These are phyloP conservation scores for Pterocles orientalis DNA, from an alignment of 2,113 vertebrate species.

Conservation along the genomic window DNA sequence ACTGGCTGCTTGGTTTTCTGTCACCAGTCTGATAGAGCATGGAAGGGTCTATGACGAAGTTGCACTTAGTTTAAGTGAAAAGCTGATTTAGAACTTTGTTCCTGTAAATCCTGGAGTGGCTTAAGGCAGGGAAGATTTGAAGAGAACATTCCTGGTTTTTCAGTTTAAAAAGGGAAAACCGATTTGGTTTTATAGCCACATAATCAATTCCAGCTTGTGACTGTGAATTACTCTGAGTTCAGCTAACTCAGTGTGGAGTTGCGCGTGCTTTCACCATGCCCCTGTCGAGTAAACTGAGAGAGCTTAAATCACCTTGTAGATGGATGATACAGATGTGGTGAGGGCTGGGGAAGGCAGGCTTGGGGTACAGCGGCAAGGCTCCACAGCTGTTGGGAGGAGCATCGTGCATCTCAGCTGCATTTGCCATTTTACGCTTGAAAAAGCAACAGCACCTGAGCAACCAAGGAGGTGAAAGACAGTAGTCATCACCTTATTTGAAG, in stretches of 20 bases:
- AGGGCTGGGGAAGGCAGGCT: background rate
- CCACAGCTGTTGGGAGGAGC: background rate
- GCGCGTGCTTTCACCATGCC: fast-evolving
- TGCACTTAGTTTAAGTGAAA: background rate
- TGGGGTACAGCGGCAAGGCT: background rate
- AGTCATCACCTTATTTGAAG: background rate
- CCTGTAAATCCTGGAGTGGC: background rate
- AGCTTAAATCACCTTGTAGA: background rate
- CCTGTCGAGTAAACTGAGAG: background rate
- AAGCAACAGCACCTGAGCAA: background rate
- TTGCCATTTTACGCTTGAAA: background rate
- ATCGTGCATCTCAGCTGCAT: background rate
- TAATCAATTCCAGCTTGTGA: background rate
- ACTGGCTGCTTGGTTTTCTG: background rate
- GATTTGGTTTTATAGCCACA: background rate
- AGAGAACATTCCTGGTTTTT: background rate
- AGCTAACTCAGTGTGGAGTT: background rate
- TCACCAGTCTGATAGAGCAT: background rate
- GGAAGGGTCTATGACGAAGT: background rate
- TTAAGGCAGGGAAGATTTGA: background rate
- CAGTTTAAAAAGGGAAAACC: background rate
- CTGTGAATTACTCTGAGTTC: background rate
- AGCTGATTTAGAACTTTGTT: background rate
- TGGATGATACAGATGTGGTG: background rate
- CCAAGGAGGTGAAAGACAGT: background rate